phyloP scores from a whole-genome alignment of 2,113 vertebrate species.

The Oxyruncus cristatus region DNA sequence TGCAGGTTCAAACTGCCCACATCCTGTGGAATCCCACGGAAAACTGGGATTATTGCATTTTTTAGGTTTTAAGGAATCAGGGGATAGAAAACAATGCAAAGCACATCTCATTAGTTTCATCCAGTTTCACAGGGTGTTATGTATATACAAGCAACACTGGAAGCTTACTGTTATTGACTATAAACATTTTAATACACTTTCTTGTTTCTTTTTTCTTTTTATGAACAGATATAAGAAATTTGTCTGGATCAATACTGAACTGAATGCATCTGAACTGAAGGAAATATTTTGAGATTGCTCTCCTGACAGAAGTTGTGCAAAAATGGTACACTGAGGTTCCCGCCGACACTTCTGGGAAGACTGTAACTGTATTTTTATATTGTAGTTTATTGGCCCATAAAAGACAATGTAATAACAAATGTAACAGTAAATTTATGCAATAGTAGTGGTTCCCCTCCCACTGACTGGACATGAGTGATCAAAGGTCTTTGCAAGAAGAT shows the following conservation, averaged over 20 bases:
- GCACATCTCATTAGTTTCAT: neutral
- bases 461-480: slow-evolving; percentile 84
- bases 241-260: neutral
- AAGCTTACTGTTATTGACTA: neutral
- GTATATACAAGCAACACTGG: neutral
- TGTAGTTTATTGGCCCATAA: neutral
- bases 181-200: neutral
- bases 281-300: neutral
- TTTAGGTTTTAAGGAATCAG: neutral
- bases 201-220: neutral
- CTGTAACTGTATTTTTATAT: neutral
- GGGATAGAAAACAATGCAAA: neutral
- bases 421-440: slow-evolving; percentile 58
- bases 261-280: neutral
- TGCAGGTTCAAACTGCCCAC: neutral
- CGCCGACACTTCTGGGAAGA: neutral
- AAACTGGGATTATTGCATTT: neutral
- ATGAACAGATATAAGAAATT: slow-evolving; percentile 52
- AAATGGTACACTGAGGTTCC: slow-evolving; percentile 13
- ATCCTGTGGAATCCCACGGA: neutral
- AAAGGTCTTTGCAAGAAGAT: slow-evolving; percentile 79
- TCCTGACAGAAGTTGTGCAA: neutral
- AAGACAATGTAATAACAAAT: slow-evolving; percentile 73
- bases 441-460: slow-evolving; percentile 39
- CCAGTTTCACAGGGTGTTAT: neutral